Conservation (phyloP, 2,888 invertebrate species). For the Scaptomyza caliginosa region DNA sequence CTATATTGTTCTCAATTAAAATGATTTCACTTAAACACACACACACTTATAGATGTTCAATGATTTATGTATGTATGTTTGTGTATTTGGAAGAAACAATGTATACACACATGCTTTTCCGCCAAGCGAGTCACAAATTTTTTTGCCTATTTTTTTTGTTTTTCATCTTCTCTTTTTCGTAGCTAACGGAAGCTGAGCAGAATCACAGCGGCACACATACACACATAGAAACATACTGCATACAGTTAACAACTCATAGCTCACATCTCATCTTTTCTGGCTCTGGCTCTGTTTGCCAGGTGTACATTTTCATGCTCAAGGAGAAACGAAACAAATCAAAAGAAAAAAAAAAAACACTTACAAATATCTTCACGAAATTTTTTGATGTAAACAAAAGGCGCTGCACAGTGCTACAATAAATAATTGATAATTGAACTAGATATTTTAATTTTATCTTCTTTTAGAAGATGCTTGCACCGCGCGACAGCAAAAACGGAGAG, state of each 20-base stretch:
- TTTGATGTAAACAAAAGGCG: slow-evolving; percentile 51
- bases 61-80: slow-evolving; percentile 9
- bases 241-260: neutral
- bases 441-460: slow-evolving; percentile 46
- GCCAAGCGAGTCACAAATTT: slow-evolving; percentile 28
- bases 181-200: slow-evolving; percentile 41
- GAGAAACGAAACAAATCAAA: neutral
- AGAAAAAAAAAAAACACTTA: slow-evolving; percentile 31
- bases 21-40: slow-evolving; percentile 48
- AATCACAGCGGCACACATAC: neutral
- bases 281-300: slow-evolving; percentile 43
- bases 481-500: slow-evolving; percentile 28
- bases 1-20: slow-evolving; percentile 43
- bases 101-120: slow-evolving; percentile 42
- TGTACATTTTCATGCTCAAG: slow-evolving; percentile 61
- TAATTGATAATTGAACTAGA: slow-evolving; percentile 30
- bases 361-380: slow-evolving; percentile 49
- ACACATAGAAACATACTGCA: slow-evolving; percentile 4
- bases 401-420: slow-evolving; percentile 29
- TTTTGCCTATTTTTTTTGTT: slow-evolving; percentile 55
- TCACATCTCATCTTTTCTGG: slow-evolving; percentile 28
- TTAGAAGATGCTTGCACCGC: slow-evolving; percentile 28
- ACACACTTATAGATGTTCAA: slow-evolving; percentile 3
- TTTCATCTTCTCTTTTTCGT: slow-evolving; percentile 46
- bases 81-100: slow-evolving; percentile 10